Evolutionary conservation across 1,140 invertebrate genomes (phyloP), one percentile per base, ranked within the genome.

Genomic region (Cotesia vestalis): DNA sequence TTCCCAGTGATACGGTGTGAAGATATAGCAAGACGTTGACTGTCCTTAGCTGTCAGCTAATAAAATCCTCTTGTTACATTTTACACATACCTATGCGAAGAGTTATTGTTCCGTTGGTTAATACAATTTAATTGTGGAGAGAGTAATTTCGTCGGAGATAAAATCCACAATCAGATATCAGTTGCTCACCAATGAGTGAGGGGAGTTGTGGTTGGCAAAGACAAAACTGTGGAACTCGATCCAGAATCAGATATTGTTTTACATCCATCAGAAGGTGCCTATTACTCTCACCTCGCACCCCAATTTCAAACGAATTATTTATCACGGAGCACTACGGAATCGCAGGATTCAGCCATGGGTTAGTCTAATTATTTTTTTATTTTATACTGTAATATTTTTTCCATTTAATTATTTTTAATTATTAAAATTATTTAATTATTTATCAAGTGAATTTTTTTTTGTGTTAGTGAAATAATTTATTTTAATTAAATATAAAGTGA

Each of bases 151-250:
- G 57, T 53, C 12, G 55, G 63, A 67, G 63, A 72, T 67, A 72
- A 72, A 72, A 72, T 40, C 63, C 69, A 69, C 80, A 77, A 78
- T 79, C 75, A 71, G 79, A 80, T 76, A 77, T 74, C 74, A 72
- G 70, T 72, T 77, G 69, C 75, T 76, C 77, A 81, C 81, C 81
- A 82, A 82, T 82, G 81, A 82, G 78, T 78, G 77, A 75, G 57
- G 79, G 72, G 81, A 73, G 71, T 78, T 71, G 73, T 76, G 61
- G 40, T 71, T 68, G 67, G 68, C 63, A 75, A 75, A 74, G 71
- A 80, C 74, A 79, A 79, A 77, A 82, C 76, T 73, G 77, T 73
- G 76, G 76, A 75, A 82, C 80, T 46, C 79, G 70, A 72, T 75
- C 75, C 66, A 78, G 74, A 75, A 78, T 75, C 52, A 71, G 77